Evolutionary conservation across 2,888 invertebrate species (phyloP).

Genomic region (Drosophila formosana): DNA sequence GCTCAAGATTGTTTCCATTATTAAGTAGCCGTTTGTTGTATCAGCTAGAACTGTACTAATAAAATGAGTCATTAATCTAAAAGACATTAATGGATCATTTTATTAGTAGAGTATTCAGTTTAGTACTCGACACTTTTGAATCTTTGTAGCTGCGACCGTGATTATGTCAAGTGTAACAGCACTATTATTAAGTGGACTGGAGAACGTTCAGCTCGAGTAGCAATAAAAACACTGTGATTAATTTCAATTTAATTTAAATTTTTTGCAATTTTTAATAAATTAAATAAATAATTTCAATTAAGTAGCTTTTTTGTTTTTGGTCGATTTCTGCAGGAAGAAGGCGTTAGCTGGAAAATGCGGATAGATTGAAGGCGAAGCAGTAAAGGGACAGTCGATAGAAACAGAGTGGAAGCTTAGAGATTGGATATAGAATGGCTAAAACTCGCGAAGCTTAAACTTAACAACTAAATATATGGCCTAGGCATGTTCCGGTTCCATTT

Average conservation of each 20-base stretch:
- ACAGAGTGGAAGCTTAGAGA: conserved; percentile 17
- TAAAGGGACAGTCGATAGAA: conserved; percentile 18
- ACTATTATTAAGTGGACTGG: conserved; percentile 5
- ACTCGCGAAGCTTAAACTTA: conserved; percentile 62
- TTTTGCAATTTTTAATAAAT: conserved; percentile 82
- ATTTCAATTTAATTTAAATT: conserved; percentile 55
- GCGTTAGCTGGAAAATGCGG: conserved; percentile 21
- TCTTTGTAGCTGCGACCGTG: not conserved
- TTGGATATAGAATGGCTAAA: conserved; percentile 70
- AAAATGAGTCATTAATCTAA: too few relatives aligned
- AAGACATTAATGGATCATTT: not conserved
- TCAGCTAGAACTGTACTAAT: not conserved
- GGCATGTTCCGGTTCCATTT: conserved; percentile 69
- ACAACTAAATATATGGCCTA: conserved; percentile 72
- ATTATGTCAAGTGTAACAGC: conserved; percentile 24
- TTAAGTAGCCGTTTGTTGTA: too few relatives aligned
- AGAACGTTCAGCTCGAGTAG: conserved; percentile 7
- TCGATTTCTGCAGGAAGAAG: conserved; percentile 62
- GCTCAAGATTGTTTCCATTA: not conserved
- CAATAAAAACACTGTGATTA: conserved; percentile 9
- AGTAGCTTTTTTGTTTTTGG: conserved; percentile 67
- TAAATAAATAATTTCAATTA: conserved; percentile 83
- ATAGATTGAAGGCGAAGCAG: conserved; percentile 21
- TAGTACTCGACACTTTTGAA: not conserved
- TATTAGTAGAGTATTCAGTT: not conserved